Evolutionary conservation across 2,888 invertebrate genomes (phyloP).

Genomic region (Ptychoptera albimana): DNA sequence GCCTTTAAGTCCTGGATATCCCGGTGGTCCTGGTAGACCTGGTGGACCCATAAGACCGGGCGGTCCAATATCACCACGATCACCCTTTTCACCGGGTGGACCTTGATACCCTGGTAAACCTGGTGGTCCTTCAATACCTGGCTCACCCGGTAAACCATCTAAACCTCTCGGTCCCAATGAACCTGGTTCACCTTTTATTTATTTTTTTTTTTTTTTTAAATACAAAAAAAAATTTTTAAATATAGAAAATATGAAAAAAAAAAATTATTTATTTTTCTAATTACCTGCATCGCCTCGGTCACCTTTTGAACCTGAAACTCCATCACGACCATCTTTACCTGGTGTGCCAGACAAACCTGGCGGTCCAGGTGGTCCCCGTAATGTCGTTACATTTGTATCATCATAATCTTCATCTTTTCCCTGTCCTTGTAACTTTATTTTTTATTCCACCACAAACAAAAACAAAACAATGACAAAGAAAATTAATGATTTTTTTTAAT

Average conservation of each 20-base stretch:
- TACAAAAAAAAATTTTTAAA: too few species aligned
- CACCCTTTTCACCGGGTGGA: slow-evolving; percentile 76
- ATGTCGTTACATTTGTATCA: slow-evolving; percentile 33
- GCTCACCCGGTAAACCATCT: slow-evolving; percentile 57
- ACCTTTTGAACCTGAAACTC: slow-evolving; percentile 33
- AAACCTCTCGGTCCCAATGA: slow-evolving; percentile 57
- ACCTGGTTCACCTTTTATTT: slow-evolving; percentile 48
- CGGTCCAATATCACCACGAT: slow-evolving; percentile 75
- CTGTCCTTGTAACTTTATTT: slow-evolving; percentile 23
- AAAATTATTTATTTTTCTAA: too few species aligned
- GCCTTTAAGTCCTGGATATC: slow-evolving; percentile 78
- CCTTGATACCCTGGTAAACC: slow-evolving; percentile 62
- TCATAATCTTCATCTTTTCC: slow-evolving; percentile 32
- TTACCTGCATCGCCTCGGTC: slow-evolving; percentile 42
- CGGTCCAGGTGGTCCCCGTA: slow-evolving; percentile 48
- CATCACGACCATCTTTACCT: slow-evolving; percentile 28
- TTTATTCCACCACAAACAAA: background rate
- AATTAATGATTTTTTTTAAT: background rate
- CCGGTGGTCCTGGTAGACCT: slow-evolving; percentile 64
- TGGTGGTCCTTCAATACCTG: slow-evolving; percentile 79
- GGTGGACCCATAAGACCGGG: slow-evolving; percentile 91
- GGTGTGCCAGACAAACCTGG: slow-evolving; percentile 42
- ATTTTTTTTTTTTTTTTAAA: background rate
- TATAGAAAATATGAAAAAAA: too few species aligned
- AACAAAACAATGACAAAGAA: background rate